A percentile compares a stretch with the other conserved stretches of the same genome.
phyloP scores from a whole-genome alignment of 1,140 invertebrate genomes.

The Spodoptera frugiperda region DNA sequence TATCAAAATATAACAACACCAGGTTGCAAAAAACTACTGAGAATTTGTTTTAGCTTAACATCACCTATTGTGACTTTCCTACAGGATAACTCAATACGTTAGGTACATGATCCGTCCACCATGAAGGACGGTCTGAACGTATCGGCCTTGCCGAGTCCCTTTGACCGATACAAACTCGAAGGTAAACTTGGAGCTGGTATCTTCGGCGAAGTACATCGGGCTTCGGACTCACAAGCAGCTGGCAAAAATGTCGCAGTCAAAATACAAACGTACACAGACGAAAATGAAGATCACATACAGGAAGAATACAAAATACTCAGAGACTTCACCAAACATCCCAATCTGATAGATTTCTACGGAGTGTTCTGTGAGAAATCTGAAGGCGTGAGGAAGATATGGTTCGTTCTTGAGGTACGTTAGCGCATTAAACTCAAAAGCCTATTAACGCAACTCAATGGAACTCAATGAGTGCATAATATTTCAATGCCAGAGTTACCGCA shows the following conservation, averaged over 20 bases:
- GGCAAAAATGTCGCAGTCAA: slow-evolving; percentile 93
- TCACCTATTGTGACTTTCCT: neutral
- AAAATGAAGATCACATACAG: slow-evolving; percentile 90
- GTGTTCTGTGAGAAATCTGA: slow-evolving; percentile 90
- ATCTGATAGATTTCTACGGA: slow-evolving; percentile 95
- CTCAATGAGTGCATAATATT: neutral
- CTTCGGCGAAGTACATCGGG: slow-evolving; percentile 92
- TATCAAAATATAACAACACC: no score
- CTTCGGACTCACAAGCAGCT: slow-evolving; percentile 90
- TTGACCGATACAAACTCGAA: slow-evolving; percentile 89
- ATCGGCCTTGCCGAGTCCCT: slow-evolving; percentile 89
- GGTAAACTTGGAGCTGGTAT: slow-evolving; percentile 91
- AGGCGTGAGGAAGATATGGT: slow-evolving; percentile 93
- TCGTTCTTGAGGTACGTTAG: slow-evolving; percentile 93
- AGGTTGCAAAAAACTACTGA: neutral
- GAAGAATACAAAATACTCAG: slow-evolving; percentile 95
- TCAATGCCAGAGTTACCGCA: neutral
- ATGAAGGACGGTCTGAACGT: slow-evolving; percentile 83
- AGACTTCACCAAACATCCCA: slow-evolving; percentile 91
- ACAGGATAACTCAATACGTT: slow-evolving; percentile 40
- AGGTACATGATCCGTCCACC: slow-evolving; percentile 47
- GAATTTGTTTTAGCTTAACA: neutral
- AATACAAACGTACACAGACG: slow-evolving; percentile 90
- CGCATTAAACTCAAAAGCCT: neutral
- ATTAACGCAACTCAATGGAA: neutral